Percentiles rank a stretch among this genome's conserved stretches.
Evolutionary conservation across 2,113 vertebrate genomes (phyloP).

Genomic region (Cisticola juncidis): DNA sequence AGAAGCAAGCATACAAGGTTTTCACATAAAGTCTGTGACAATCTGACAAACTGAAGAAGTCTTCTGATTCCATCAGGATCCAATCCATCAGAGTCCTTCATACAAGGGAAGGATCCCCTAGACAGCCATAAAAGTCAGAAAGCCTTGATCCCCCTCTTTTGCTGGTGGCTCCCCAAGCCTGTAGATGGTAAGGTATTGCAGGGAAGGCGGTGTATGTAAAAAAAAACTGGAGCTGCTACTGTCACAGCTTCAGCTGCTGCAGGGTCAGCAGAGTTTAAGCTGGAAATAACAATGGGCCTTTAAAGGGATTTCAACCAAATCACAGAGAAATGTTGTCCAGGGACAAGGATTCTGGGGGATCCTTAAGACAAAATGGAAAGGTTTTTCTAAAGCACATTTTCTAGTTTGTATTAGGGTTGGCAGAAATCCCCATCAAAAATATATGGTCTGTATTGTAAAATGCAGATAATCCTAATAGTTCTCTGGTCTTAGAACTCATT

Average conservation of each 20-base stretch:
- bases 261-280: background rate
- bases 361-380: background rate
- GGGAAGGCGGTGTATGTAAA: fast-evolving
- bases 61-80: background rate
- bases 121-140: background rate
- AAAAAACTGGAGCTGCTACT: background rate
- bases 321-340: background rate
- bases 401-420: background rate
- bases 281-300: background rate
- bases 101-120: background rate
- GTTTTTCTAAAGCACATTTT: background rate
- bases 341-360: background rate
- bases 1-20: background rate
- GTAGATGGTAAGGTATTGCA: background rate
- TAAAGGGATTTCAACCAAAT: background rate
- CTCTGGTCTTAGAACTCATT: background rate
- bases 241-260: background rate
- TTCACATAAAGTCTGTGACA: background rate
- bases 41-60: background rate
- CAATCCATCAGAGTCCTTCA: background rate
- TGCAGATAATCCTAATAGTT: slow-evolving; percentile 1
- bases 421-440: background rate
- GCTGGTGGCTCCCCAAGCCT: background rate
- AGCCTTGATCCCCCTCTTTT: background rate
- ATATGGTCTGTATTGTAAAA: background rate